phyloP scores from a whole-genome alignment of 2,113 vertebrate genomes.

The Paramormyrops kingsleyae region DNA sequence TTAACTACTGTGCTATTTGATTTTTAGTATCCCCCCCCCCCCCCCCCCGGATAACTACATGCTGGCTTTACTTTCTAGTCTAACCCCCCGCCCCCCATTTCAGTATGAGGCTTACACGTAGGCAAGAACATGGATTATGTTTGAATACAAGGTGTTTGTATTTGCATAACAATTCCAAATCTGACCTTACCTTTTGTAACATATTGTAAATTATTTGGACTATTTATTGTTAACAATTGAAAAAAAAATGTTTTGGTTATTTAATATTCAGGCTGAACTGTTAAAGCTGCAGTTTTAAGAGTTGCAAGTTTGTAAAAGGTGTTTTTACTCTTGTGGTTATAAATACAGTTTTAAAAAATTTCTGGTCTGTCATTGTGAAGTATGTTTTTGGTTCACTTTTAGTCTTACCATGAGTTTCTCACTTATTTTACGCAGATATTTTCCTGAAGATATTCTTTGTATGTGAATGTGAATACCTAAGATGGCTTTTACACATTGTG shows the following conservation, averaged over 20 bases:
- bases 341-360: conserved; percentile 53
- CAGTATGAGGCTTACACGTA: background rate
- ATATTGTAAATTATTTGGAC: conserved; percentile 65
- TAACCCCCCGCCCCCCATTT: background rate
- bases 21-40: background rate
- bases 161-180: conserved; percentile 45
- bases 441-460: background rate
- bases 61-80: background rate
- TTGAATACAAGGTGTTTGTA: conserved; percentile 35
- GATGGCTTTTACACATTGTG: background rate
- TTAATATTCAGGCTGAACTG: conserved; percentile 51
- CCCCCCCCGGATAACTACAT: background rate
- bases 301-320: conserved; percentile 56
- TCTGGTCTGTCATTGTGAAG: background rate
- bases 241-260: conserved; percentile 44
- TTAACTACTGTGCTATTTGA: background rate
- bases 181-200: conserved; percentile 60
- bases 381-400: background rate
- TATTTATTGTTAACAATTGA: conserved; percentile 68
- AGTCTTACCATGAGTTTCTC: background rate
- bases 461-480: background rate
- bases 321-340: conserved; percentile 60
- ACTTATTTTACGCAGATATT: background rate
- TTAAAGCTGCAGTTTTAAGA: conserved; percentile 43
- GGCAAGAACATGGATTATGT: conserved; percentile 19